Percentiles rank a stretch among this genome's conserved stretches.
phyloP scores from a whole-genome alignment of 2,888 invertebrate species.

The Hypercompe scribonia region DNA sequence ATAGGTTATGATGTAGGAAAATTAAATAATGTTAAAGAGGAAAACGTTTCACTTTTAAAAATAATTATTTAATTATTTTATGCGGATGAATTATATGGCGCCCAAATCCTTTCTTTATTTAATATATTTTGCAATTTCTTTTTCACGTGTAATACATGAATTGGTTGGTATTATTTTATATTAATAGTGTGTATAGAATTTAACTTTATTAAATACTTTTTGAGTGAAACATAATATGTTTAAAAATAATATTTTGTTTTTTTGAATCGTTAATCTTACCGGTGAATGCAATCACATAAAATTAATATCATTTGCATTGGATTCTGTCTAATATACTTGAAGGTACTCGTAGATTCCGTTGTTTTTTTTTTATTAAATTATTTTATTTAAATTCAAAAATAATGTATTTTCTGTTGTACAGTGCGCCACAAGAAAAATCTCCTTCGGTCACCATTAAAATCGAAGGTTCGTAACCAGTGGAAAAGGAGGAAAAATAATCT shows the following conservation, averaged over 20 bases:
- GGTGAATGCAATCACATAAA: not conserved
- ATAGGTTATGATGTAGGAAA: no score
- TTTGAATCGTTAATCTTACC: not conserved
- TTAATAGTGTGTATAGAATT: not conserved
- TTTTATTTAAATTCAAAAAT: not conserved
- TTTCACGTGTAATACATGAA: not conserved
- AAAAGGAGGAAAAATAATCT: no score
- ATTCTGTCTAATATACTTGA: no score
- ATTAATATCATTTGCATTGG: no score
- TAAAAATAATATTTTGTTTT: not conserved
- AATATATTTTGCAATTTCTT: not conserved
- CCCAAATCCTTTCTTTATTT: not conserved
- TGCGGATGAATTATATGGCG: not conserved
- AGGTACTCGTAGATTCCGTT: no score
- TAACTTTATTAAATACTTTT: no score
- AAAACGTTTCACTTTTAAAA: not conserved
- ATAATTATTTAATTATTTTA: not conserved
- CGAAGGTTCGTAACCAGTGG: no score
- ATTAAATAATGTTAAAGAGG: no score
- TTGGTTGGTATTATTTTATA: not conserved
- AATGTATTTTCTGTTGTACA: not conserved
- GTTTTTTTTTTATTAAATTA: no score
- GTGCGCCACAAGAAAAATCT: no score
- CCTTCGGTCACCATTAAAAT: no score
- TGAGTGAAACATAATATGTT: no score